Percentiles rank a stretch among this genome's conserved stretches.
These are phyloP conservation scores for Anableps anableps DNA, from an alignment of 2,797 vertebrate species.

Conservation along the genomic window DNA sequence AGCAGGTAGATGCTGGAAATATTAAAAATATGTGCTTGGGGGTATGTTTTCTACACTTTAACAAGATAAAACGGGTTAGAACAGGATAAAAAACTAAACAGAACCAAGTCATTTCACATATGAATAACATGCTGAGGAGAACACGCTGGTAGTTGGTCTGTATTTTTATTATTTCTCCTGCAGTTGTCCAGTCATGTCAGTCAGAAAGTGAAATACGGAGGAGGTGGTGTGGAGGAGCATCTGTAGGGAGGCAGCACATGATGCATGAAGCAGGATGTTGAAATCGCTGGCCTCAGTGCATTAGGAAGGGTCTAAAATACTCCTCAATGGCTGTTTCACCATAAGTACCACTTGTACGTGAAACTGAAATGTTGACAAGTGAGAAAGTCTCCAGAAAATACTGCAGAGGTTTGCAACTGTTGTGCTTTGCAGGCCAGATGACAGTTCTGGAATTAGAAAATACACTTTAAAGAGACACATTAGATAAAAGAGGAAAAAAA, in stretches of 20 bases:
- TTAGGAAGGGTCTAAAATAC: background rate
- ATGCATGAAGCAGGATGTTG: background rate
- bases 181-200: background rate
- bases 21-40: background rate
- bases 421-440: background rate
- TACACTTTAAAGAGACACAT: no score
- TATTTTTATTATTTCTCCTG: background rate
- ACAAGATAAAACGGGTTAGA: background rate
- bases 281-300: background rate
- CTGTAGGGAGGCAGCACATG: background rate
- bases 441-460: background rate
- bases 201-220: background rate
- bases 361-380: background rate
- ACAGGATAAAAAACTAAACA: background rate
- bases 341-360: background rate
- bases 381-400: background rate
- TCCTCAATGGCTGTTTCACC: background rate
- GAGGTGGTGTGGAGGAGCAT: background rate
- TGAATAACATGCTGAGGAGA: background rate
- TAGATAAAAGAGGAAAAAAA: no score
- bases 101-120: background rate
- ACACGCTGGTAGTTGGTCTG: background rate
- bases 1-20: background rate
- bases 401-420: background rate
- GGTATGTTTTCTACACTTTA: background rate